Evolutionary conservation across 2,888 invertebrate species (phyloP).

Genomic region (Chrysomela aeneicollis): DNA sequence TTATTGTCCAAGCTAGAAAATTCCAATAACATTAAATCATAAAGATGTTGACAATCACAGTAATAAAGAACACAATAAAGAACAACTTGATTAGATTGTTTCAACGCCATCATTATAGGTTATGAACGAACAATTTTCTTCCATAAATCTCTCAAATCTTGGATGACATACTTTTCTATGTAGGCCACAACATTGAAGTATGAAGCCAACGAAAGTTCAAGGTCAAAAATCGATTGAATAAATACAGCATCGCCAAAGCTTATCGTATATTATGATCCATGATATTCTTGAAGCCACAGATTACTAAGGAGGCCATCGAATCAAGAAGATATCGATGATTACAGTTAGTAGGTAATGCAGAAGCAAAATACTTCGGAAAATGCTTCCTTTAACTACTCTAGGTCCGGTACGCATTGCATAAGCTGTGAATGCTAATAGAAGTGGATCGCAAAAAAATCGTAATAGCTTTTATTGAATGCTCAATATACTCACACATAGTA

Average conservation of each 20-base stretch:
- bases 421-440: constrained; percentile 5
- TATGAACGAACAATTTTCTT: too few relatives aligned
- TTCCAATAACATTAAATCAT: too few relatives aligned
- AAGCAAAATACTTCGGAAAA: too few relatives aligned
- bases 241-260: not conserved
- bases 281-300: not conserved
- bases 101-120: too few relatives aligned
- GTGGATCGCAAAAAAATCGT: constrained; percentile 19
- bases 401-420: not conserved
- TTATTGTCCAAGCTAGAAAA: too few relatives aligned
- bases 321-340: not conserved
- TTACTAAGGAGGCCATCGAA: not conserved
- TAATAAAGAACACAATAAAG: too few relatives aligned
- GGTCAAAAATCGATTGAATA: not conserved
- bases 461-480: constrained; percentile 24
- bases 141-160: too few relatives aligned
- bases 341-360: too few relatives aligned
- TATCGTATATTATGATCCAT: not conserved
- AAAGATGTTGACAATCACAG: too few relatives aligned
- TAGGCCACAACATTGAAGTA: not conserved
- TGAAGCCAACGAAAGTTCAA: not conserved
- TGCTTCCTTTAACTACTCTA: too few relatives aligned
- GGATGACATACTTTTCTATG: not conserved
- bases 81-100: too few relatives aligned
- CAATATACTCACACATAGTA: constrained; percentile 29